Evolutionary conservation across 2,797 vertebrate genomes (phyloP), one percentile per base, ranked within the genome.

Genomic region (Hippoglossus hippoglossus): DNA sequence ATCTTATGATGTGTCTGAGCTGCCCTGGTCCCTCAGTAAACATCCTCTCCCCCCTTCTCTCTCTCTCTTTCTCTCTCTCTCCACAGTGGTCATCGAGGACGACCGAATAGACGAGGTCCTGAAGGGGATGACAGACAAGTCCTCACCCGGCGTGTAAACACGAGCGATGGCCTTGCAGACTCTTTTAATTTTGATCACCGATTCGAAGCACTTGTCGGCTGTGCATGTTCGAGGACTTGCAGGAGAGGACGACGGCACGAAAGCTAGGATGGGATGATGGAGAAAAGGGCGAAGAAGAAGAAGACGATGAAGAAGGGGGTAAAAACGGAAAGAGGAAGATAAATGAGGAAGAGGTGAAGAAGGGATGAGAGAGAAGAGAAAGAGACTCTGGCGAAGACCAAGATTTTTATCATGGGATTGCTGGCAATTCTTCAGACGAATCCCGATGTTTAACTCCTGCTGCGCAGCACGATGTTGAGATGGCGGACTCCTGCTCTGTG

Each of bases 31-130:
- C 36, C 11, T 53, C 26, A 61, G 44, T 87, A 73, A 90, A 86
- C 65, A 75, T 44, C 25, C n/a, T 24, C 39, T 52, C 7, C 4
- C 19, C 39, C 79, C 21, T 36, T 12, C 25, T 34, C 6, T 6
- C 6, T 57, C 46, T 68, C 34, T 80, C 12, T 39, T 7, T 39
- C 34, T 13, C 36, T 39, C 34, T 34, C 36, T 39, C 58, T 77
- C 81, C 69, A 83, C 96, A 99, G 98, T 99, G 95, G 98, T 99
- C 89, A 99, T 99, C 93, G 98, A 99, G 93, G 97, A 99, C 91
- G 98, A 99, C 95, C 96, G 97, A 94, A 98, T 99, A 97, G 97
- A 99, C 92, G 97, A 99, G 91, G 98, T 99, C 85, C 94, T 99
- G 95, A 97, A 99, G 94, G 98, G 97, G 87, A 98, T 98, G 96